A percentile compares a stretch with the other conserved stretches of the same genome.
Evolutionary conservation across 2,888 invertebrate genomes (phyloP).

Genomic region (Perizoma affinitatum): DNA sequence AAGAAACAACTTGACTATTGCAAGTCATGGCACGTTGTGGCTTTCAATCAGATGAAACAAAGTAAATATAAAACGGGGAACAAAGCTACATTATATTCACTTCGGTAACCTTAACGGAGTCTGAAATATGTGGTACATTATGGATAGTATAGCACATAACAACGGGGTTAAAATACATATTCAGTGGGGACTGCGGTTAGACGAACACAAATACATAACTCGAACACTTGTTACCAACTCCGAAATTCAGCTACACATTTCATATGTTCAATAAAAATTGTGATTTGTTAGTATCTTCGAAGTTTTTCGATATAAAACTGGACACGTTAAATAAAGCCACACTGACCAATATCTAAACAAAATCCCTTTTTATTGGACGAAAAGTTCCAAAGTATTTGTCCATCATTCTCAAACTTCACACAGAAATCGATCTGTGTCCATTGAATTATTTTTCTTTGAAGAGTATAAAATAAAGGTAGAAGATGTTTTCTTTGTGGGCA

Average conservation of each 20-base stretch:
- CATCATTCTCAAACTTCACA: conserved; percentile 44
- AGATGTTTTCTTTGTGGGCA: conserved; percentile 30
- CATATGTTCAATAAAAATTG: conserved; percentile 9
- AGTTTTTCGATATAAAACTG: conserved; percentile 46
- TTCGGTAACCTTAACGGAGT: conserved; percentile 21
- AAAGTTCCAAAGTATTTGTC: conserved; percentile 50
- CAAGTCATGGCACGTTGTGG: conserved; percentile 36
- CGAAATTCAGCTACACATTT: not conserved
- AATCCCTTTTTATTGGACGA: conserved; percentile 49
- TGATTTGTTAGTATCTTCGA: conserved; percentile 22
- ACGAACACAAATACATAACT: not conserved
- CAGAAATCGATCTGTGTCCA: conserved; percentile 41
- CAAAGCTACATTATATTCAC: conserved; percentile 19
- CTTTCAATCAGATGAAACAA: conserved; percentile 41
- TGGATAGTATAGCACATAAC: conserved; percentile 1
- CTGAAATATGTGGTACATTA: conserved; percentile 17
- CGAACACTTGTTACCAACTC: conserved; percentile 10
- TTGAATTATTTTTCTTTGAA: conserved; percentile 39
- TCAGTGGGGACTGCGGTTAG: not conserved
- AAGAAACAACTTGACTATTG: conserved; percentile 19
- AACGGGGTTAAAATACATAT: conserved; percentile 3
- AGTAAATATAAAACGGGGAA: conserved; percentile 32
- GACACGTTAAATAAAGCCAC: conserved; percentile 43
- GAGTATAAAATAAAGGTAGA: conserved; percentile 30
- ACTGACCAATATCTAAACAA: conserved; percentile 41